phyloP scores from a whole-genome alignment of 1,140 invertebrate species.

The Trichonephila clavipes region DNA sequence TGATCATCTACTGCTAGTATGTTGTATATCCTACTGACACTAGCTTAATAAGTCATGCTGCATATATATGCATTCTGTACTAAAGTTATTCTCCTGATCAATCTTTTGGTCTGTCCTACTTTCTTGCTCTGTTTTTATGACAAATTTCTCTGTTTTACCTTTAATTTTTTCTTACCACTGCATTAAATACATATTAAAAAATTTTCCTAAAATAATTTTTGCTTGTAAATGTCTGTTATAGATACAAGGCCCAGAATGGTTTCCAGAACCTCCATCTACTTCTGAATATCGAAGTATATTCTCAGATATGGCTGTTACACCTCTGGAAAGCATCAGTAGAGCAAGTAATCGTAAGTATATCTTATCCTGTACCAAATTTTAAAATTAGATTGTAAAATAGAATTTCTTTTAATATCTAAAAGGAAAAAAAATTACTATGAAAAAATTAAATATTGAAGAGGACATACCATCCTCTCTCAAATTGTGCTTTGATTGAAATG shows the following conservation, averaged over 20 bases:
- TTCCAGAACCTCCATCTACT: conserved; percentile 75
- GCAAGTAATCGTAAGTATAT: conserved; percentile 69
- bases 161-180: neutral
- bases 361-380: neutral
- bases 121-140: neutral
- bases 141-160: neutral
- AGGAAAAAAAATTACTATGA: too few species aligned
- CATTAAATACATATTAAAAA: neutral
- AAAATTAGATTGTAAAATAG: neutral
- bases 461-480: too few species aligned
- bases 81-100: too few species aligned
- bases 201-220: neutral
- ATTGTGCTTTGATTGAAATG: too few species aligned
- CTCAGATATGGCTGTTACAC: conserved; percentile 59
- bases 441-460: too few species aligned
- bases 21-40: too few species aligned
- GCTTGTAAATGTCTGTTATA: conserved; percentile 5
- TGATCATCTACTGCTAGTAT: too few species aligned
- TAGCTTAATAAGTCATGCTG: too few species aligned
- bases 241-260: conserved; percentile 77
- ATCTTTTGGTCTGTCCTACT: neutral
- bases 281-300: conserved; percentile 76
- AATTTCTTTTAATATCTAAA: too few species aligned
- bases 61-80: too few species aligned
- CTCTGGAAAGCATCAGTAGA: conserved; percentile 62